These are phyloP conservation scores for Perdita meconis DNA, from an alignment of 2,888 invertebrate species.

Conservation along the genomic window DNA sequence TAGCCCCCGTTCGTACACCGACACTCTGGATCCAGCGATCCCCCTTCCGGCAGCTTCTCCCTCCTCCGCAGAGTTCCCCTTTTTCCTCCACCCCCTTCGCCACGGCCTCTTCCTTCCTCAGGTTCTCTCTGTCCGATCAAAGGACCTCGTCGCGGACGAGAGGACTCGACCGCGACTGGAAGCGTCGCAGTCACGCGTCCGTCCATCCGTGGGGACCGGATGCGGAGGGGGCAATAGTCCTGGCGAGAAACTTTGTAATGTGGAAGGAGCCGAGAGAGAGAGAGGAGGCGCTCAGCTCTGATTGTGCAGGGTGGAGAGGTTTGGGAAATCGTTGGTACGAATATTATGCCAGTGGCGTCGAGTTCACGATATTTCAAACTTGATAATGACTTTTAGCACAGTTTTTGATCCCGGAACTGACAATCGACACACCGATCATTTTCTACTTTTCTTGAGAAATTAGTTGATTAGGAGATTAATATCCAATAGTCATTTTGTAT, in stretches of 20 bases:
- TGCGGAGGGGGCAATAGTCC: constrained; percentile 39
- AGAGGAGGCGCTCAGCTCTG: background rate
- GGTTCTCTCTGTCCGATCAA: constrained; percentile 55
- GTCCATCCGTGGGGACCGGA: constrained; percentile 57
- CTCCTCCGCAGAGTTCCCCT: constrained; percentile 36
- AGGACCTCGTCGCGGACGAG: constrained; percentile 53
- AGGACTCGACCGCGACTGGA: constrained; percentile 43
- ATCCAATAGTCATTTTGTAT: too few relatives aligned
- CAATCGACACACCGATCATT: too few relatives aligned
- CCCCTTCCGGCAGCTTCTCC: constrained; percentile 2
- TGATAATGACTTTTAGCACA: background rate
- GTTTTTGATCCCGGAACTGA: background rate
- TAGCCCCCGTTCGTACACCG: constrained; percentile 1
- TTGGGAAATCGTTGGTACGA: constrained; percentile 32
- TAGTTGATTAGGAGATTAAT: too few relatives aligned
- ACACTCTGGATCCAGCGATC: constrained; percentile 16
- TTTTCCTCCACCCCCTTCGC: constrained; percentile 35
- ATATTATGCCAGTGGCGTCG: constrained; percentile 51
- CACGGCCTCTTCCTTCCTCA: constrained; percentile 57
- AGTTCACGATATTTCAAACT: background rate
- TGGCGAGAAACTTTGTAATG: constrained; percentile 53
- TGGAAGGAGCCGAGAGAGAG: constrained; percentile 10
- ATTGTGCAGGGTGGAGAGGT: background rate
- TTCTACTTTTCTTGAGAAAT: too few relatives aligned
- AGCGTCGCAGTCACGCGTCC: constrained; percentile 31